Evolutionary conservation across 2,113 vertebrate genomes (phyloP), one percentile per base, ranked within the genome.

Genomic region (Polypterus senegalus): DNA sequence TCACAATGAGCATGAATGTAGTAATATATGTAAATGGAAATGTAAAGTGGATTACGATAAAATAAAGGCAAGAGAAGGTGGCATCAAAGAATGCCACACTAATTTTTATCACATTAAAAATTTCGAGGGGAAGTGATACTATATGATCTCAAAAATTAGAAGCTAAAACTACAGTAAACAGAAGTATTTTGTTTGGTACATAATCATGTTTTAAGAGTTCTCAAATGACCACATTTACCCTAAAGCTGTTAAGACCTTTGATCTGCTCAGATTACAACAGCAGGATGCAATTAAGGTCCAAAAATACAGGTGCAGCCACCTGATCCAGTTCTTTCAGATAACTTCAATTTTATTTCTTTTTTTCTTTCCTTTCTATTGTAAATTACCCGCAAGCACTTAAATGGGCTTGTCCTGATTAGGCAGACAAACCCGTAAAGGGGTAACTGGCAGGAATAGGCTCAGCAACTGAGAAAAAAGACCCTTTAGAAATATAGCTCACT

Each of bases 231-330:
- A 69, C 72, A 73, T 74, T 73, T 82, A 82, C 81, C 76, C 79
- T 72, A 76, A 74, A 80, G 79, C 79, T 73, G 73, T 79, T 79
- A 69, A 65, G 64, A 67, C 66, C 79, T 74, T 81, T 71, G 79
- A 84, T 87, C 72, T 64, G 78, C 79, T 76, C 76, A 82, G 84
- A 81, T 63, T 75, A 76, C 73, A 79, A 73, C 1, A 77, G 73
- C 71, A 78, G 77, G 75, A 74, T 77, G 79, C 71, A 79, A 85
- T 80, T 74, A 75, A 66, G 67, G 63, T 65, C 57, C 67, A 55
- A 66, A 66, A 71, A 75, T 79, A 80, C 82, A 80, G 61, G 78
- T 74, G 79, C 62, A 55, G 72, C 73, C 82, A 84, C 78, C 81
- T 85, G 75, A 84, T 73, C 81, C 70, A 69, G 79, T 82, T 73